Base-by-base conservation (phyloP, 2,113 vertebrate genomes). In the Crocuta crocuta region DNA sequence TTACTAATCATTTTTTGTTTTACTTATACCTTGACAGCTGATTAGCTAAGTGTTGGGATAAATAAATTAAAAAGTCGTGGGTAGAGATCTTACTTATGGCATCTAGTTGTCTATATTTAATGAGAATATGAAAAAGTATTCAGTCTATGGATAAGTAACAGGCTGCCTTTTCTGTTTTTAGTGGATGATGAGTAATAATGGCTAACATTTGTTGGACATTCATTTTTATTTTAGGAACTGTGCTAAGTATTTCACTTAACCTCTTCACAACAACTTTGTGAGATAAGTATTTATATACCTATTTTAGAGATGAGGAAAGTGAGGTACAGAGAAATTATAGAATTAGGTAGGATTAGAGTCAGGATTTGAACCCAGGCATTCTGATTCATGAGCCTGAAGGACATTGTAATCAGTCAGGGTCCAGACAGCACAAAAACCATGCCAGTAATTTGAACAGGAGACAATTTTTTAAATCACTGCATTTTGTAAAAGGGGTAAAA, bases 41-140 rank as follows among this genome's bases (percentile, higher is more conserved):
- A 48, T 97, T 76, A 96, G 73, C 63, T 93, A 23, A 83, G 43
- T 88, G 24, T 89, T 96, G 88, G 39, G 33, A 61, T 92, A 79
- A 91, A 43, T 74, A 86, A 33, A 83, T 80, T 85, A 80, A 66
- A 93, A 96, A 96, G 50, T 93, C 55, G 48, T 43, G 50, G 84
- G 28, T 76, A 53, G n/a, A 94, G 5, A 31, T 81, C 90, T 92
- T 94, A 76, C 21, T 71, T 55, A 0, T 33, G 31, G 43, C 24
- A 28, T 82, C 39, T 87, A 94, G 65, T 94, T 91, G 17, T 71
- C 12, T 71, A 0, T 79, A 21, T 71, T 92, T 94, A 63, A 71
- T 63, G 81, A 87, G 48, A 33, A 71, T 89, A 15, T 33, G 71
- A 4, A 39, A 53, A 81, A 86, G 13, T 73, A 58, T 63, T 96